phyloP scores from a whole-genome alignment of 2,888 invertebrate genomes.

The Erebia aethiops region DNA sequence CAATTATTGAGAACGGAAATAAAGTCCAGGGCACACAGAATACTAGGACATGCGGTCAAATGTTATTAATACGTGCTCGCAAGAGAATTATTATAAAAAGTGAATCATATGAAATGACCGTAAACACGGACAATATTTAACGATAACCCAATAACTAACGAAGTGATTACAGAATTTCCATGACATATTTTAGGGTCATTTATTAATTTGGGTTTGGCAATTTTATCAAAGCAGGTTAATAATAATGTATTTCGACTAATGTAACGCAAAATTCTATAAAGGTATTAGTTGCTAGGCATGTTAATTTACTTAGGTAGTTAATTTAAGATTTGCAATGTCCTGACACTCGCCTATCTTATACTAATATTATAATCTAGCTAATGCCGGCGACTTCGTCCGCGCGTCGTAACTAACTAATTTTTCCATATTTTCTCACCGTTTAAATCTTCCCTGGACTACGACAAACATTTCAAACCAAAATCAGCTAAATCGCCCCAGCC shows the following conservation, averaged over 20 bases:
- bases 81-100: constrained; percentile 25
- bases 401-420: too few species aligned
- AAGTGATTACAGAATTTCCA: constrained; percentile 30
- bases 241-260: not conserved
- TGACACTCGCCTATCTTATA: too few species aligned
- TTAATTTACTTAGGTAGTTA: too few species aligned
- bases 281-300: too few species aligned
- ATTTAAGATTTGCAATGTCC: not conserved
- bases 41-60: constrained; percentile 13
- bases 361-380: too few species aligned
- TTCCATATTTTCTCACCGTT: too few species aligned
- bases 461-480: too few species aligned
- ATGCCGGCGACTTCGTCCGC: too few species aligned
- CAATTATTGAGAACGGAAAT: not conserved
- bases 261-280: not conserved
- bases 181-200: constrained; percentile 23
- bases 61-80: constrained; percentile 7
- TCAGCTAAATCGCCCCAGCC: too few species aligned
- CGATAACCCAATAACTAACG: constrained; percentile 29
- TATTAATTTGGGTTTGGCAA: constrained; percentile 19
- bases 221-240: constrained; percentile 3
- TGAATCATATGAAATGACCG: constrained; percentile 25
- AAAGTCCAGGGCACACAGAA: constrained; percentile 1
- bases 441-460: too few species aligned
- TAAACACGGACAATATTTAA: constrained; percentile 20